These are phyloP conservation scores for Eurypyga helias DNA, from an alignment of 2,113 vertebrate genomes.

Conservation along the genomic window DNA sequence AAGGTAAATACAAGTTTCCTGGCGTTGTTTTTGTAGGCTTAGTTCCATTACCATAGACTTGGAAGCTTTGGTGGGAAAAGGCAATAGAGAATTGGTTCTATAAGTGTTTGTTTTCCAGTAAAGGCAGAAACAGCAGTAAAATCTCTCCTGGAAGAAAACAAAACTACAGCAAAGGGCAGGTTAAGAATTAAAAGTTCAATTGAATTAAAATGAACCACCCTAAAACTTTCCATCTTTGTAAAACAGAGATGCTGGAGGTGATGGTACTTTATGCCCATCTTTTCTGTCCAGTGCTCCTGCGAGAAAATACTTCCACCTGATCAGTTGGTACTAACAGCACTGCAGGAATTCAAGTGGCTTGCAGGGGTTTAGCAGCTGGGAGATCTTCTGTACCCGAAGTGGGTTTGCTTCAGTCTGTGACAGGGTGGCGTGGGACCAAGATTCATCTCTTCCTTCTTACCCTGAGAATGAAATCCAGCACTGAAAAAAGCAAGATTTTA, in stretches of 20 bases:
- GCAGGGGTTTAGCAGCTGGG: neutral
- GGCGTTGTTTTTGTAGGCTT: neutral
- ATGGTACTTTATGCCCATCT: neutral
- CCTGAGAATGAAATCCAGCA: neutral
- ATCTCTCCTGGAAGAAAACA: neutral
- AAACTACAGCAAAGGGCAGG: neutral
- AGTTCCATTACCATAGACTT: neutral
- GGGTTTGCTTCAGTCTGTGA: neutral
- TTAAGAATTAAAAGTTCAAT: neutral
- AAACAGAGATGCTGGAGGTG: neutral
- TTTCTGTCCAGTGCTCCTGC: neutral
- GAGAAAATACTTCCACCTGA: neutral
- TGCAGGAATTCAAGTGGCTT: neutral
- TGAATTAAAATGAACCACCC: neutral
- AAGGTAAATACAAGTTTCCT: neutral
- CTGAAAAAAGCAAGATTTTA: neutral
- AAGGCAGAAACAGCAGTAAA: neutral
- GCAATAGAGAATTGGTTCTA: neutral
- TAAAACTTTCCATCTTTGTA: neutral
- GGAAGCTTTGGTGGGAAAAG: neutral
- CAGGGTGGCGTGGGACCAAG: neutral
- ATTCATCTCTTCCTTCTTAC: neutral
- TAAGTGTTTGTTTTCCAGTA: neutral
- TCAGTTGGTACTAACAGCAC: neutral
- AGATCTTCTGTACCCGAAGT: neutral